phyloP scores from a whole-genome alignment of 1,140 invertebrate species.

The Wasmannia auropunctata region DNA sequence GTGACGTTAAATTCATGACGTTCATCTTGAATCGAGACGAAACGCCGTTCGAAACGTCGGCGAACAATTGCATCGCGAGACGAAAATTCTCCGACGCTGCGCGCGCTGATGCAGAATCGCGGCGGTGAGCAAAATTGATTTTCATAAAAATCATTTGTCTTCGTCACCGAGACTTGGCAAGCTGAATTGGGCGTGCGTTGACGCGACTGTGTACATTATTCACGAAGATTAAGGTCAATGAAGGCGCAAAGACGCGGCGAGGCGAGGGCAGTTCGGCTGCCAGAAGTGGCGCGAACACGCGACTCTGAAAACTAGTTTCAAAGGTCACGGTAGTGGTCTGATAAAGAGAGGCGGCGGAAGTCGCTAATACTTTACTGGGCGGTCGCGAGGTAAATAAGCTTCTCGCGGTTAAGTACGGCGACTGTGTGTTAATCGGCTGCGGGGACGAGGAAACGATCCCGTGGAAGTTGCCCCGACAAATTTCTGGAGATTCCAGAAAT shows the following conservation, averaged over 20 bases:
- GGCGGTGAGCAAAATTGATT: not conserved
- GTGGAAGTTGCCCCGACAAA: not conserved
- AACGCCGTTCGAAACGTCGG: not conserved
- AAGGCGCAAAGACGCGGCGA: constrained; percentile 46
- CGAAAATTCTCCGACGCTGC: not conserved
- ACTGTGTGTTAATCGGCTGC: not conserved
- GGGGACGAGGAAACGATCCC: not conserved
- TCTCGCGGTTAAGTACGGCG: not conserved
- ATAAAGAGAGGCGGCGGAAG: constrained; percentile 38
- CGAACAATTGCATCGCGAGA: not conserved
- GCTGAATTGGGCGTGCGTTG: constrained; percentile 38
- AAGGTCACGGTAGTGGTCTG: constrained; percentile 37
- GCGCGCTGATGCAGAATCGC: not conserved
- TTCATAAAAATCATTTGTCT: constrained; percentile 53
- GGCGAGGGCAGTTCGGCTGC: not conserved
- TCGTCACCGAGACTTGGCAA: constrained; percentile 10
- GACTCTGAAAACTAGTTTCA: constrained; percentile 55
- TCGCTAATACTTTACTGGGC: not conserved
- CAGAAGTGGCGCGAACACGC: constrained; percentile 42
- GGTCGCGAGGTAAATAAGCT: not conserved
- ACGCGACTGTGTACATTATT: constrained; percentile 40
- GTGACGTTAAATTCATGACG: not conserved
- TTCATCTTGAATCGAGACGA: not conserved
- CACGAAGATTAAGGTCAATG: constrained; percentile 57
- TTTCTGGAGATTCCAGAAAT: not conserved